A percentile compares a stretch with the other conserved stretches of the same genome.
These are phyloP conservation scores for Buathra laborator DNA, from an alignment of 2,888 invertebrate species.

Conservation along the genomic window DNA sequence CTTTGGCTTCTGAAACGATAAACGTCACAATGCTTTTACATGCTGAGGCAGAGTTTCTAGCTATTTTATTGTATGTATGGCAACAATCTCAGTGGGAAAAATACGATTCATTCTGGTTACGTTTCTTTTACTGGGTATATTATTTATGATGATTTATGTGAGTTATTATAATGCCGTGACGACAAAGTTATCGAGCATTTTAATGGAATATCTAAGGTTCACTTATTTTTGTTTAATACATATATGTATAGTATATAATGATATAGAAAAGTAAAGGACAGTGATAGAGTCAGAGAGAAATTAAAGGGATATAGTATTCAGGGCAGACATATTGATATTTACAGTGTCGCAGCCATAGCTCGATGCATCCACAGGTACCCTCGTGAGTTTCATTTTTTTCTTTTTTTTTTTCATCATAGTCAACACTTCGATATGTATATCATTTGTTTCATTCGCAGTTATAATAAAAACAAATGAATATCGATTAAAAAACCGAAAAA, in stretches of 20 bases:
- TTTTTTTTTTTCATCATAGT: slow-evolving; percentile 48
- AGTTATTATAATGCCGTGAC: slow-evolving; percentile 31
- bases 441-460: slow-evolving; percentile 16
- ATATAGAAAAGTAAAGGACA: slow-evolving; percentile 43
- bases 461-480: slow-evolving; percentile 23
- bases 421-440: slow-evolving; percentile 43
- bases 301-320: slow-evolving; percentile 57
- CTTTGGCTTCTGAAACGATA: slow-evolving; percentile 62
- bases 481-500: slow-evolving; percentile 38
- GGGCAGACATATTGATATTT: slow-evolving; percentile 76
- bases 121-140: background rate
- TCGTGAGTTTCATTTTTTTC: slow-evolving; percentile 71
- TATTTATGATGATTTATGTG: slow-evolving; percentile 24
- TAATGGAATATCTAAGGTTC: slow-evolving; percentile 51
- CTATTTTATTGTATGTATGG: slow-evolving; percentile 50
- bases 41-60: slow-evolving; percentile 72
- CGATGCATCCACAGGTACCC: slow-evolving; percentile 83
- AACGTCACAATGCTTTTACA: slow-evolving; percentile 78
- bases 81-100: slow-evolving; percentile 9
- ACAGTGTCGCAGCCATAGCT: slow-evolving; percentile 84
- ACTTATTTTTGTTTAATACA: slow-evolving; percentile 19
- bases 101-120: slow-evolving; percentile 41
- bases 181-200: slow-evolving; percentile 56
- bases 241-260: slow-evolving; percentile 30
- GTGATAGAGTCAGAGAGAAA: slow-evolving; percentile 55